These are phyloP conservation scores for Sebastolobus alascanus DNA, from an alignment of 2,797 vertebrate genomes.

Conservation along the genomic window DNA sequence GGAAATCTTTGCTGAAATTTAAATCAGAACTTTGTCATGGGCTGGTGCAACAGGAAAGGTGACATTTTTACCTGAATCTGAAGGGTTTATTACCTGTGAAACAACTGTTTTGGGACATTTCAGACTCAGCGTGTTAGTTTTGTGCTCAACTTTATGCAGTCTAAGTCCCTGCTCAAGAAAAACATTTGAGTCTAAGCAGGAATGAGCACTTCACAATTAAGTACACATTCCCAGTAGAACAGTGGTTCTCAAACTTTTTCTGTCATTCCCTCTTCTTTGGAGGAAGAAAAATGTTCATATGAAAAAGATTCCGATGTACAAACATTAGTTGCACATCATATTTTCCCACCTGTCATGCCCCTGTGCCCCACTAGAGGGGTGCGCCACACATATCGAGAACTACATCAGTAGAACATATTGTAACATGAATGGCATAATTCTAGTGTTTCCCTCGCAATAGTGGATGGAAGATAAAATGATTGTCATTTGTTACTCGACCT, in stretches of 20 bases:
- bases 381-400: no score
- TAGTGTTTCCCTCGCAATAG: background rate
- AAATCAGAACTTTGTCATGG: background rate
- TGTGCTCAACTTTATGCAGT: conserved; percentile 1
- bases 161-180: background rate
- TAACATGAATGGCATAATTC: background rate
- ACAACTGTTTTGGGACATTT: background rate
- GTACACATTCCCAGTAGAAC: no score
- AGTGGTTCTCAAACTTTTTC: background rate
- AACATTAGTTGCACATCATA: background rate
- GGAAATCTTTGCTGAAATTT: background rate
- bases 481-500: no score
- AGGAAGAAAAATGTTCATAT: background rate
- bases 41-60: background rate
- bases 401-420: background rate
- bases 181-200: background rate
- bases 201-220: background rate
- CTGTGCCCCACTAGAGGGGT: no score
- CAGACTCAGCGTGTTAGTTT: background rate
- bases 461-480: background rate
- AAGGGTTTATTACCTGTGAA: background rate
- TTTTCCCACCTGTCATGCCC: no score
- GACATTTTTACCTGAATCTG: background rate
- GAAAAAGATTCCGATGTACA: background rate
- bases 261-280: background rate